Evolutionary conservation across 1,140 invertebrate genomes (phyloP).

Genomic region (Papilio machaon): DNA sequence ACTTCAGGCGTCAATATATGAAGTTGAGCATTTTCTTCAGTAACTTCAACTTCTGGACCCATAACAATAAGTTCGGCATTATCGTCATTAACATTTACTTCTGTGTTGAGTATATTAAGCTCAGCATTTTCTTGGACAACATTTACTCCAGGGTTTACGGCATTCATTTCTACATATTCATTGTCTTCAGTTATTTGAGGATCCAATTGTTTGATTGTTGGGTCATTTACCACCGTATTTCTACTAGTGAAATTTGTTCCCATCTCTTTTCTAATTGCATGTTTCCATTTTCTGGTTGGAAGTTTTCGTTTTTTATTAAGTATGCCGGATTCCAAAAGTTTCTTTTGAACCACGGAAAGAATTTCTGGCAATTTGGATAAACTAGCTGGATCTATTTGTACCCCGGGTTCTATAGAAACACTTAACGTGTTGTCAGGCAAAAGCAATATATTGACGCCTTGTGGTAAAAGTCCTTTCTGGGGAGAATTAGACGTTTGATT

Average conservation of each 20-base stretch:
- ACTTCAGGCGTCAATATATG: not conserved
- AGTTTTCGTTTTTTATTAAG: not conserved
- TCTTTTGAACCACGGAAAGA: constrained; percentile 27
- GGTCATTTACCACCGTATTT: not conserved
- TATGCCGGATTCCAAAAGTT: not conserved
- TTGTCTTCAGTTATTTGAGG: not conserved
- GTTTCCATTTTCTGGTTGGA: not conserved
- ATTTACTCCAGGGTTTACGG: not conserved
- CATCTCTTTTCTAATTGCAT: not conserved
- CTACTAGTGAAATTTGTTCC: not conserved
- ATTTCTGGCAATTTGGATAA: constrained; percentile 36
- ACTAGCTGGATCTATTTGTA: constrained; percentile 26
- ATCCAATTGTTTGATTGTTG: not conserved
- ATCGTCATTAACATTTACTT: not conserved
- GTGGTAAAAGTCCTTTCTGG: constrained; percentile 14
- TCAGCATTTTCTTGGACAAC: not conserved
- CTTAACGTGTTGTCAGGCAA: constrained; percentile 38
- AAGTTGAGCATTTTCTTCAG: not conserved
- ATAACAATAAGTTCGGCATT: not conserved
- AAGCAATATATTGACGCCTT: constrained; percentile 38
- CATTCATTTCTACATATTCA: not conserved
- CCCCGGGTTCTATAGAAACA: constrained; percentile 37
- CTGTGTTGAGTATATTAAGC: not conserved
- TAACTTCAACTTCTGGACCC: not conserved
- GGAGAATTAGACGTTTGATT: not conserved